These are phyloP conservation scores for Eulemur coronatus DNA, from an alignment of 2,797 vertebrate genomes.

Conservation along the genomic window DNA sequence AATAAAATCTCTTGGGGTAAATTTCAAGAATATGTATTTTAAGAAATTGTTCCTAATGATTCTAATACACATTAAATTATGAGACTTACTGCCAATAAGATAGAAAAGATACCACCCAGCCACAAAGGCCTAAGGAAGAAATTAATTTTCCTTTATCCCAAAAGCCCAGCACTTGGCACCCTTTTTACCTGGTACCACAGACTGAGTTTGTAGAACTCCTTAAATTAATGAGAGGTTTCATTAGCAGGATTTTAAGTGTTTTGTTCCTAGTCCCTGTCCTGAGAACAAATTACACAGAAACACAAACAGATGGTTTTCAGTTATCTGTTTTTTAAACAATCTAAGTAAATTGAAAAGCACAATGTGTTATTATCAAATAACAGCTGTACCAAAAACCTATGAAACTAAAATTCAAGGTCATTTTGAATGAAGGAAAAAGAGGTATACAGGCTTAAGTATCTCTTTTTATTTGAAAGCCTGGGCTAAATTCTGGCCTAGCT, in stretches of 20 bases:
- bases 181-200: neutral
- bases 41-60: neutral
- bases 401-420: constrained; percentile 63
- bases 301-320: constrained; percentile 74
- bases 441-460: neutral
- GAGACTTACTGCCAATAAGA: neutral
- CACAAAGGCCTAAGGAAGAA: constrained; percentile 27
- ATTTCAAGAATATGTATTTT: constrained; percentile 23
- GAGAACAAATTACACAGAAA: constrained; percentile 68
- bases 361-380: constrained; percentile 75
- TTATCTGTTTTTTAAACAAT: constrained; percentile 74
- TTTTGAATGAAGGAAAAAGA: constrained; percentile 15
- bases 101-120: neutral
- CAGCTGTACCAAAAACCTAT: constrained; percentile 59
- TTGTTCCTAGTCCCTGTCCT: constrained; percentile 63
- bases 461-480: constrained; percentile 4
- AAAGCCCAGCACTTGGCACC: neutral
- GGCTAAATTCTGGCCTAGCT: neutral
- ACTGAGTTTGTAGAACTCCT: neutral
- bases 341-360: constrained; percentile 72
- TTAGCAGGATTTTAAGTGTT: constrained; percentile 28
- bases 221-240: constrained; percentile 50
- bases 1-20: neutral
- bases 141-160: constrained; percentile 43
- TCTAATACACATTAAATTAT: constrained; percentile 3